A percentile compares a stretch with the other conserved stretches of the same genome.
phyloP scores from a whole-genome alignment of 2,113 vertebrate species.

The Lasiurus borealis region DNA sequence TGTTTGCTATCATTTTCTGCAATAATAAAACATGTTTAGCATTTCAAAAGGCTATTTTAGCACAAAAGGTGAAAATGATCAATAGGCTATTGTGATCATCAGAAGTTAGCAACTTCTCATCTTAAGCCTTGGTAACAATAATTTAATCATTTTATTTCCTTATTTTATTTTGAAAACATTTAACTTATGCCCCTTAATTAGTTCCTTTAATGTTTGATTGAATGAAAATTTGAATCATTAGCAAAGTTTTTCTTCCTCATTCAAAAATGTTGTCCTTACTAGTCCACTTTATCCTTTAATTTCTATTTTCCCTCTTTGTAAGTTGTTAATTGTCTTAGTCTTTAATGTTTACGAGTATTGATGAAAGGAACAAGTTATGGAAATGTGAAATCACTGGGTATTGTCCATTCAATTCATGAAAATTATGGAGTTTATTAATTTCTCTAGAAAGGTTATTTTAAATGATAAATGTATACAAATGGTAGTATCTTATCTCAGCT shows the following conservation, averaged over 20 bases:
- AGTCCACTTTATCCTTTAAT: constrained; percentile 15
- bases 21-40: constrained; percentile 8
- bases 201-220: constrained; percentile 49
- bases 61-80: constrained; percentile 47
- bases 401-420: constrained; percentile 5
- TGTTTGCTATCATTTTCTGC: constrained; percentile 48
- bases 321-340: background rate
- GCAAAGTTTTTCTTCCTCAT: background rate
- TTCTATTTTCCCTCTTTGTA: background rate
- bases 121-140: constrained; percentile 10
- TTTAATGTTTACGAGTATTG: constrained; percentile 51
- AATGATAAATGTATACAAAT: constrained; percentile 13
- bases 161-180: constrained; percentile 27
- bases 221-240: constrained; percentile 56
- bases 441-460: constrained; percentile 49
- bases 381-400: constrained; percentile 14
- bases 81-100: background rate
- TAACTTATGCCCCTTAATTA: constrained; percentile 28
- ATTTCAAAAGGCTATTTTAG: constrained; percentile 39
- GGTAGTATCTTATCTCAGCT: background rate
- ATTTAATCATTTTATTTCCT: constrained; percentile 39
- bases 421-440: constrained; percentile 32
- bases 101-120: constrained; percentile 27
- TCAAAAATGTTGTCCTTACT: constrained; percentile 35
- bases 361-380: constrained; percentile 46